Base-by-base conservation (phyloP, 2,113 vertebrate species). In the Calypte anna region DNA sequence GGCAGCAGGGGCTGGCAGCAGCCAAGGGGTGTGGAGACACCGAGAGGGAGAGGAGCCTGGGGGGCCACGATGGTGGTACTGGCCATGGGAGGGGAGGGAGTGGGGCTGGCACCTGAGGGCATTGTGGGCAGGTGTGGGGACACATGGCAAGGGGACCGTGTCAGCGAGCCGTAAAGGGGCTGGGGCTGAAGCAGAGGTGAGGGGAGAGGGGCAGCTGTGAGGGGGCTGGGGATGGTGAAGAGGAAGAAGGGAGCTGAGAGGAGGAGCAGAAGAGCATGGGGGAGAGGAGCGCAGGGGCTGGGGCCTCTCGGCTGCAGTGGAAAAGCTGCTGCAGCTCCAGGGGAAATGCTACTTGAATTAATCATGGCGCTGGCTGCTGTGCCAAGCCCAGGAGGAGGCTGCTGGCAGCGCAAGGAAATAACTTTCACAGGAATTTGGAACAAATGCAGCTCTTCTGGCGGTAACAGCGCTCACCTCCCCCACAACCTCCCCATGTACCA, bases 341-440 rank as follows among this genome's bases (percentile, higher is more conserved):
- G 96, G 96, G 96, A 95, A 97, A 95, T 95, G 96, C 96, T 97
- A 96, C 96, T 97, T 96, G 96, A 96, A 97, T 97, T 96, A 96
- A 97, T 96, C 96, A 97, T 96, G 96, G 95, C 95, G 96, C 96
- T 96, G 93, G 96, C 95, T 94, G 95, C 96, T 86, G 96, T 97
- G 96, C 96, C 96, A 97, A 97, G 96, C 96, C 95, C 96, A 96
- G 96, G 96, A 97, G 96, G 96, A 97, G 96, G 95, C 95, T 95
- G 95, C 96, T 97, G 96, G 95, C 96, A 97, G 95, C 20, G 38
- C 94, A 53, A 97, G 96, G 95, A 96, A 97, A 97, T 96, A 97
- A 94, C 96, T 97, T 97, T 96, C 96, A 89, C 96, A 97, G 96
- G 95, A 97, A 97, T 97, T 97, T 97, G 96, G 96, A 97, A 96